Base-by-base conservation (phyloP, 1,140 invertebrate species). In the Penaeus japonicus region DNA sequence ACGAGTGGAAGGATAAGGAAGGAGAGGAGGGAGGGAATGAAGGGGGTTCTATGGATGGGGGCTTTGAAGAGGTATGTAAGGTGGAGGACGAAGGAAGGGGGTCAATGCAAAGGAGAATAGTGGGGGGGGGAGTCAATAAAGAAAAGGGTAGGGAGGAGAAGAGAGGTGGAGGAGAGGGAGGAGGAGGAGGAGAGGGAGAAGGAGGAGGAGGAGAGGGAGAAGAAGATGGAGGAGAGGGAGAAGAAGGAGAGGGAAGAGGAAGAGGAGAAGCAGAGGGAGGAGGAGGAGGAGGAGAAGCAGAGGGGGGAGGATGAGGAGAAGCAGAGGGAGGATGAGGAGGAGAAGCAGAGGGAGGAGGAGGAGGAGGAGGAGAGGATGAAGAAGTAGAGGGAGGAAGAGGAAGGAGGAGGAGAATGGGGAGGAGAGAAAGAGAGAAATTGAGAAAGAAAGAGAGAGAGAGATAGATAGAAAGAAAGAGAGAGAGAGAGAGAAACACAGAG, bases 391-490 rank as follows among this genome's bases (percentile, higher is more conserved):
- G 65, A 73, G 22, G 18, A 18, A 12, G 15, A 30, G 65, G 18
- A 10, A 7, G 18, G 15, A 27, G 32, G 30, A 22, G 73, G n/a
- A 22, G n/a, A 27, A 27, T 12, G 32, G 24, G 12, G 39, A 7
- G 75, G 24, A 18, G 4, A 27, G 18, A 5, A 78, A 18, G 32
- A 18, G 2, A n/a, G 54, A 54, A 22, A 82, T 53, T 27, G 54
- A 59, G 54, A 54, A n/a, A 82, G 79, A 54, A 30, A 54, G 54
- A 59, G 79, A 59, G 54, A 54, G 54, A 54, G 54, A 59, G 54
- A 82, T n/a, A 54, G 54, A 82, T 53, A 59, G 24, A 59, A 30
- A 82, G 79, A 59, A 30, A 82, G 79, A 54, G 79, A 82, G 22
- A 54, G 79, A 82, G 54, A 59, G 54, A 54, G 79, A 59, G 24